phyloP scores from a whole-genome alignment of 2,888 invertebrate genomes.

The Cosmia trapezina region DNA sequence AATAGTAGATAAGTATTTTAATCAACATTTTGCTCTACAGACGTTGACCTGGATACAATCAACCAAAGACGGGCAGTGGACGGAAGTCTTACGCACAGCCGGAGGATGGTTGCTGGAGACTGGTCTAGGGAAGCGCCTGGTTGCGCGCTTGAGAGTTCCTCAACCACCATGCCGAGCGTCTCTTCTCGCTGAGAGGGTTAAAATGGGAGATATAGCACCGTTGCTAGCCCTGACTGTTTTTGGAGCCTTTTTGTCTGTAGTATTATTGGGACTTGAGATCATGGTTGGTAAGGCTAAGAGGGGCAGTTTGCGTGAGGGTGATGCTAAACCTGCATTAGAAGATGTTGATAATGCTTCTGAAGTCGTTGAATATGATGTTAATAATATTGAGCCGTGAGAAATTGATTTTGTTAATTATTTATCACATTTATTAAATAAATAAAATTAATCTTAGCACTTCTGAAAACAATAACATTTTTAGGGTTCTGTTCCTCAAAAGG shows the following conservation, averaged over 20 bases:
- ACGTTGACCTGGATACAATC: slow-evolving; percentile 76
- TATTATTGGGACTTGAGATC: slow-evolving; percentile 76
- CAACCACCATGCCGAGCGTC: slow-evolving; percentile 81
- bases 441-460: not conserved
- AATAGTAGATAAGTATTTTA: not conserved
- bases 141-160: slow-evolving; percentile 68
- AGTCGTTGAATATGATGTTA: slow-evolving; percentile 8
- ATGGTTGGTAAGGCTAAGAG: slow-evolving; percentile 66
- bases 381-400: slow-evolving; percentile 4
- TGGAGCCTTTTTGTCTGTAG: slow-evolving; percentile 73
- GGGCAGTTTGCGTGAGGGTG: slow-evolving; percentile 6
- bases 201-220: slow-evolving; percentile 78
- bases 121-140: slow-evolving; percentile 75
- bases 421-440: not conserved
- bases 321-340: not conserved
- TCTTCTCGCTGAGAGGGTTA: slow-evolving; percentile 82
- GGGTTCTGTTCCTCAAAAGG: too few species aligned
- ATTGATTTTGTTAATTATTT: not conserved
- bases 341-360: slow-evolving; percentile 7
- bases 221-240: slow-evolving; percentile 69
- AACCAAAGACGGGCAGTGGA: slow-evolving; percentile 77
- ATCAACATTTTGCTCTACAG: slow-evolving; percentile 62
- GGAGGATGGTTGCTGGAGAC: slow-evolving; percentile 80
- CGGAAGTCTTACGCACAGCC: slow-evolving; percentile 70
- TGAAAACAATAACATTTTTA: not conserved